Conservation (phyloP, 2,888 invertebrate species). For the Sinhomidia bicolor region DNA sequence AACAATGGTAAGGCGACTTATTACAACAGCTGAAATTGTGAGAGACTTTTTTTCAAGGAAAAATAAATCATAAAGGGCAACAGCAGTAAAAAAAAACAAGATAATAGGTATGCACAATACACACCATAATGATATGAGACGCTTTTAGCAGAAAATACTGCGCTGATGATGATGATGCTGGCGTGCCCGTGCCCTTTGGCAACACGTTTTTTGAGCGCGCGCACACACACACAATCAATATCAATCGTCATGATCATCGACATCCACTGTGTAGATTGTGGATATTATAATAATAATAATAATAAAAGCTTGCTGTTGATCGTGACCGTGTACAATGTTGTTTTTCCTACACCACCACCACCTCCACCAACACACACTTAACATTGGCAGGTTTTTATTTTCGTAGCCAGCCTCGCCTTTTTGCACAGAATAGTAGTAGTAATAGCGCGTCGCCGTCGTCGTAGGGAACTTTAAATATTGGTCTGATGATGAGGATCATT, state of each 20-base stretch:
- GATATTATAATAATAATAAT: neutral
- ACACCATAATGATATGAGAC: neutral
- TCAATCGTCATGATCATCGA: neutral
- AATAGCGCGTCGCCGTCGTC: too few species aligned
- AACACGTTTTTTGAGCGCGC: constrained; percentile 2
- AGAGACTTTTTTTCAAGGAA: constrained; percentile 61
- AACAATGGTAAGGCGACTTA: neutral
- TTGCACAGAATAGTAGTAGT: too few species aligned
- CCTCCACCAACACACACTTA: neutral
- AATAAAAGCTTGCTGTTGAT: too few species aligned
- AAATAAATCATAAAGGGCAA: constrained; percentile 63
- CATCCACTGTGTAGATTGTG: neutral
- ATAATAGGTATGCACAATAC: too few species aligned
- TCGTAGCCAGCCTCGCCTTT: constrained; percentile 34
- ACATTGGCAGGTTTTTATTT: neutral
- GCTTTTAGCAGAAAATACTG: neutral
- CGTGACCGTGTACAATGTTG: constrained; percentile 61
- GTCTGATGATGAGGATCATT: too few species aligned
- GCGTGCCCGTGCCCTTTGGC: constrained; percentile 17
- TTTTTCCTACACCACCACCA: neutral
- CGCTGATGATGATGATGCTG: neutral
- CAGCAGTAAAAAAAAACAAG: constrained; percentile 15
- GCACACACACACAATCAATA: neutral
- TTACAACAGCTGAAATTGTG: neutral
- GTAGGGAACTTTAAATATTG: too few species aligned